phyloP scores from a whole-genome alignment of 2,797 vertebrate genomes.

The Enteromius paludinosus region DNA sequence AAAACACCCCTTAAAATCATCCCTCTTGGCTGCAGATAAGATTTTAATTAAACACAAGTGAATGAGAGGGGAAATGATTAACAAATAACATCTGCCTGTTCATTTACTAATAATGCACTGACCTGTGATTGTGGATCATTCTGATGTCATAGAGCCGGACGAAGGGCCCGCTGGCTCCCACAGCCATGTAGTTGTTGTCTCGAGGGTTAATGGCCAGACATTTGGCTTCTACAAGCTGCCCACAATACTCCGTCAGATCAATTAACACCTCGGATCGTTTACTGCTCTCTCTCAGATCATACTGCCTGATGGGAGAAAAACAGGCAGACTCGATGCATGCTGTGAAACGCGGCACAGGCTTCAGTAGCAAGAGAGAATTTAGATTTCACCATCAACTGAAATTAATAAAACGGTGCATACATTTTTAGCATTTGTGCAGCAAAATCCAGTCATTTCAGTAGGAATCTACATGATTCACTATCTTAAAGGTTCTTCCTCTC shows the following conservation, averaged over 20 bases:
- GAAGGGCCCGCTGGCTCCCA: constrained; percentile 94
- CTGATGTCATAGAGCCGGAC: constrained; percentile 97
- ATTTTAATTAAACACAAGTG: too few species aligned
- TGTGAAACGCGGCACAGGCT: background rate
- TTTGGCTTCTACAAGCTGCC: constrained; percentile 97
- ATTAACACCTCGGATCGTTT: constrained; percentile 95
- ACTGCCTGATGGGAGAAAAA: constrained; percentile 81
- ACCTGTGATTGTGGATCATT: constrained; percentile 99
- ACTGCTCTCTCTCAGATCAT: constrained; percentile 95
- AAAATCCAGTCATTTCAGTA: background rate
- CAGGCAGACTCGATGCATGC: background rate
- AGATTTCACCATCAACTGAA: background rate
- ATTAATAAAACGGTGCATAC: background rate
- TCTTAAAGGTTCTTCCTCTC: too few species aligned
- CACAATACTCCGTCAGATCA: constrained; percentile 96
- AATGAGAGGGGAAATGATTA: background rate
- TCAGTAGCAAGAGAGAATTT: background rate
- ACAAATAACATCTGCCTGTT: background rate
- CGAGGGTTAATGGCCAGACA: constrained; percentile 95
- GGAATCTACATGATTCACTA: too few species aligned
- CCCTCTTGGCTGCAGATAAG: too few species aligned
- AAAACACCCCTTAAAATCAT: background rate
- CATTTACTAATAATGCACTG: background rate
- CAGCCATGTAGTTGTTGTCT: constrained; percentile 96
- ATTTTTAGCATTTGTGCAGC: background rate